These are phyloP conservation scores for Papilio demoleus DNA, from an alignment of 2,888 invertebrate species.

Conservation along the genomic window DNA sequence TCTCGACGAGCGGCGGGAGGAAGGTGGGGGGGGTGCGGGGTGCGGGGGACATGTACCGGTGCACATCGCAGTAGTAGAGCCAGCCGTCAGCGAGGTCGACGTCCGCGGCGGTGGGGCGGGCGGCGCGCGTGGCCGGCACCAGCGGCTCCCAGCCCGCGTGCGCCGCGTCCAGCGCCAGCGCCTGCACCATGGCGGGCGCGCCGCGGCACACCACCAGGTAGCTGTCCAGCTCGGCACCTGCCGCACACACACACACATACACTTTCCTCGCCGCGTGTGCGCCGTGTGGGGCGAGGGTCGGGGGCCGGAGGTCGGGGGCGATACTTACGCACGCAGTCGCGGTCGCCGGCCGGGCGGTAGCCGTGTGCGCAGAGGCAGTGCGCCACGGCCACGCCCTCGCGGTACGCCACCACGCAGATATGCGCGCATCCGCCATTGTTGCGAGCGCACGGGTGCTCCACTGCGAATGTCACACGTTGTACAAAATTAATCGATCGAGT, in stretches of 20 bases:
- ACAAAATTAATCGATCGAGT: not conserved
- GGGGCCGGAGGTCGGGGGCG: not conserved
- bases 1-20: not conserved
- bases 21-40: conserved; percentile 57
- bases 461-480: conserved; percentile 45
- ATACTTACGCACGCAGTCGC: conserved; percentile 85
- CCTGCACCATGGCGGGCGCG: conserved; percentile 87
- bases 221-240: conserved; percentile 83
- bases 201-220: conserved; percentile 83
- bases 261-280: not conserved
- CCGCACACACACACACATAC: conserved; percentile 22
- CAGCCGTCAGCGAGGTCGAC: conserved; percentile 84
- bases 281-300: not conserved
- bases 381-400: conserved; percentile 71
- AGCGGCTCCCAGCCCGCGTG: conserved; percentile 84
- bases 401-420: conserved; percentile 88
- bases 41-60: conserved; percentile 54
- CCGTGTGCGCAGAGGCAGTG: conserved; percentile 90
- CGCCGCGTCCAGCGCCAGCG: conserved; percentile 74
- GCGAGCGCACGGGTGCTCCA: conserved; percentile 87
- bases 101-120: conserved; percentile 87
- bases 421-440: conserved; percentile 89
- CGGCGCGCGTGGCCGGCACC: conserved; percentile 87
- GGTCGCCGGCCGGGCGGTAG: conserved; percentile 83
- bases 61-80: conserved; percentile 86